Conservation (phyloP, 2,888 invertebrate species). For the Noctua fimbriata region DNA sequence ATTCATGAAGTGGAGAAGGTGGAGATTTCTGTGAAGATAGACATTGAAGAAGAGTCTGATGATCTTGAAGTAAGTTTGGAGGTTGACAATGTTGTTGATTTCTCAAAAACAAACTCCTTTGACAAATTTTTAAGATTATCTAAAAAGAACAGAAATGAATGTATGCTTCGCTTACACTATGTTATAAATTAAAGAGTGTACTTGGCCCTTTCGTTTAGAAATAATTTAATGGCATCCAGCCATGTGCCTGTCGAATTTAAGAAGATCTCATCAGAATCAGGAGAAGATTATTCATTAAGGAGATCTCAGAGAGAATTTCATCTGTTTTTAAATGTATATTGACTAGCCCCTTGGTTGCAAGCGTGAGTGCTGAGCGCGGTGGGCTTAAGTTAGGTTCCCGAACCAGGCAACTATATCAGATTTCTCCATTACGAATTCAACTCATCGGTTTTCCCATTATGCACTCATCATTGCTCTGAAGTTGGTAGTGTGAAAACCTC, state of each 20-base stretch:
- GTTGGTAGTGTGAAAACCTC: neutral
- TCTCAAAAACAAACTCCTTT: neutral
- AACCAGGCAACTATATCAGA: neutral
- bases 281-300: no score
- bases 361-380: neutral
- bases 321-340: neutral
- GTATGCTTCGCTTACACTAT: no score
- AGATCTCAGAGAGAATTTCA: no score
- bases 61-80: slow-evolving; percentile 27
- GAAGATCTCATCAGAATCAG: no score
- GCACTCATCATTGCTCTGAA: neutral
- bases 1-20: slow-evolving; percentile 63
- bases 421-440: neutral
- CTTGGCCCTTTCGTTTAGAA: no score
- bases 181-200: no score
- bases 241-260: neutral
- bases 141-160: no score
- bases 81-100: neutral
- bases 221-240: no score
- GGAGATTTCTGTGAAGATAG: slow-evolving; percentile 42
- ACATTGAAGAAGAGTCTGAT: slow-evolving; percentile 31
- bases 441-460: neutral
- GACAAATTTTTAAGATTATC: neutral
- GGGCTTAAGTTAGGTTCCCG: neutral
- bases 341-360: neutral